phyloP scores from a whole-genome alignment of 2,113 vertebrate genomes.

The Hemicordylus capensis region DNA sequence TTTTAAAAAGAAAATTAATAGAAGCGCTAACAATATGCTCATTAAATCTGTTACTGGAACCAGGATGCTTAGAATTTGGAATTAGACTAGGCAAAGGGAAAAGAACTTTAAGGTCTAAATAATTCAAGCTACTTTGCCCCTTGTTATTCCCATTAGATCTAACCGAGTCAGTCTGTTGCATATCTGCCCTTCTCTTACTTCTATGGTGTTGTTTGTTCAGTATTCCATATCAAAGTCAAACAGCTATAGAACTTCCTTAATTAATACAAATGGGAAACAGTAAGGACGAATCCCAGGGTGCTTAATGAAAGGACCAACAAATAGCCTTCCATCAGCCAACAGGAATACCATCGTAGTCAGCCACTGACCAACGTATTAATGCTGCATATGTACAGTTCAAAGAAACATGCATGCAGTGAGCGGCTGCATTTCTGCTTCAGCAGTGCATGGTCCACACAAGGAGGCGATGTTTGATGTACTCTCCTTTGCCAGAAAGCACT shows the following conservation, averaged over 20 bases:
- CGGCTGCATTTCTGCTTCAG: too few species aligned
- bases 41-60: slow-evolving; percentile 44
- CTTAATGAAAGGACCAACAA: background rate
- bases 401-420: too few species aligned
- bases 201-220: slow-evolving; percentile 11
- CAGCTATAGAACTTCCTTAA: slow-evolving; percentile 11
- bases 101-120: slow-evolving; percentile 20
- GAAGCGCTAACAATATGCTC: slow-evolving; percentile 23
- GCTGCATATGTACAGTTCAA: too few species aligned
- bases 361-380: too few species aligned
- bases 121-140: slow-evolving; percentile 47
- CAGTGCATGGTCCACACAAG: too few species aligned
- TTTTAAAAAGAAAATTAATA: slow-evolving; percentile 51
- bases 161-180: slow-evolving; percentile 26
- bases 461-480: too few species aligned
- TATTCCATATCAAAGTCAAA: slow-evolving; percentile 43
- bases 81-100: slow-evolving; percentile 34
- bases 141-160: slow-evolving; percentile 36
- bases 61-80: slow-evolving; percentile 48
- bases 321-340: background rate
- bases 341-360: too few species aligned
- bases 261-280: slow-evolving; percentile 30
- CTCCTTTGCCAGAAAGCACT: too few species aligned
- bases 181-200: slow-evolving; percentile 53
- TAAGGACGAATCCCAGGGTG: slow-evolving; percentile 34